Evolutionary conservation across 2,888 invertebrate species (phyloP).

Genomic region (Amblyjoppa proteus): DNA sequence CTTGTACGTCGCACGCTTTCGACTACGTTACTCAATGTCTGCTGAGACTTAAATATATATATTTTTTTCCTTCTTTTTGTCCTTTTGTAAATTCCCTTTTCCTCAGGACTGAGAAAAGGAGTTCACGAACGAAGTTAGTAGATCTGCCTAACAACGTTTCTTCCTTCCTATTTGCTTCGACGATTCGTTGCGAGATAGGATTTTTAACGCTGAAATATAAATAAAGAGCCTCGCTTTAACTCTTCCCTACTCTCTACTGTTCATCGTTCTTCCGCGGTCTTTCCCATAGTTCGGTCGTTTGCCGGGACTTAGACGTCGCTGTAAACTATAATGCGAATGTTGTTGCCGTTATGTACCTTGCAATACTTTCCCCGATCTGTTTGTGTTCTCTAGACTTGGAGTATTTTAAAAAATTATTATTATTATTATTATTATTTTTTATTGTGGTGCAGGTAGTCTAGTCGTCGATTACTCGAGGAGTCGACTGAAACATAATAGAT

Average conservation of each 20-base stretch:
- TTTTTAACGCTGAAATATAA: background rate
- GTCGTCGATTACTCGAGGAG: conserved; percentile 42
- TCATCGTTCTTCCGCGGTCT: conserved; percentile 24
- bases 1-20: conserved; percentile 62
- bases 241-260: conserved; percentile 28
- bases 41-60: background rate
- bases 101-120: conserved; percentile 16
- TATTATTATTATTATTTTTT: conserved; percentile 11
- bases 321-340: conserved; percentile 57
- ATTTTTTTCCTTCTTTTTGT: too few species aligned
- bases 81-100: too few species aligned
- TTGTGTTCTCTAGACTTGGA: conserved; percentile 51
- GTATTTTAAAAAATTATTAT: background rate
- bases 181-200: background rate
- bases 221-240: conserved; percentile 1
- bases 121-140: conserved; percentile 2
- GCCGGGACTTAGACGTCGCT: conserved; percentile 35
- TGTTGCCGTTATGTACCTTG: conserved; percentile 43
- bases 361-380: conserved; percentile 36
- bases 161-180: conserved; percentile 39
- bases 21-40: conserved; percentile 48
- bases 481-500: conserved; percentile 41
- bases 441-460: conserved; percentile 66
- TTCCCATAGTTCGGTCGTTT: conserved; percentile 7
- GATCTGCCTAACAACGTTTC: conserved; percentile 17